A percentile compares a stretch with the other conserved stretches of the same genome.
phyloP scores from a whole-genome alignment of 2,797 vertebrate genomes.

The Sitta carolinensis region DNA sequence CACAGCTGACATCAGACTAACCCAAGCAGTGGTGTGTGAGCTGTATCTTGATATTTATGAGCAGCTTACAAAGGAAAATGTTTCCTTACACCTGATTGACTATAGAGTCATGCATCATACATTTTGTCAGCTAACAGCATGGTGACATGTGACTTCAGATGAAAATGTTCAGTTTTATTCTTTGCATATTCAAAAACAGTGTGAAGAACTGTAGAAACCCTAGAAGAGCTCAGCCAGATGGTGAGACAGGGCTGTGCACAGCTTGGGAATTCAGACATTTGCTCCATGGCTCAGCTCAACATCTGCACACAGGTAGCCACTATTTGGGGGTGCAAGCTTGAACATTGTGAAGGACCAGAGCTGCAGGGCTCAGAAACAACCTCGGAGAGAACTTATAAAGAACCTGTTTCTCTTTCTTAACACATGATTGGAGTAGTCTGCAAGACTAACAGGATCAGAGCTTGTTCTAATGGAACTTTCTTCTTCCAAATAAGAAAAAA shows the following conservation, averaged over 20 bases:
- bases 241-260: neutral
- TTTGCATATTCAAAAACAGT: neutral
- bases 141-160: neutral
- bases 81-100: neutral
- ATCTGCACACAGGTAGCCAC: too few relatives aligned
- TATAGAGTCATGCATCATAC: fast-evolving
- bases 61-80: neutral
- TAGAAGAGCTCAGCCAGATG: neutral
- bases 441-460: neutral
- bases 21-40: neutral
- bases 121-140: fast-evolving
- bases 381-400: neutral
- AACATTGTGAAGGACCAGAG: neutral
- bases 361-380: neutral
- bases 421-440: neutral
- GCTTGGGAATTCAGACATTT: neutral
- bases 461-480: neutral
- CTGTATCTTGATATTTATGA: neutral
- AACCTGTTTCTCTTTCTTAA: neutral
- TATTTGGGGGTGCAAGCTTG: neutral
- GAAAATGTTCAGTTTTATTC: neutral
- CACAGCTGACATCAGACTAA: neutral
- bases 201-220: neutral
- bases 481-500: neutral
- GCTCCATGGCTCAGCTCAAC: neutral